phyloP scores from a whole-genome alignment of 2,888 invertebrate species.

The Philonicus albiceps region DNA sequence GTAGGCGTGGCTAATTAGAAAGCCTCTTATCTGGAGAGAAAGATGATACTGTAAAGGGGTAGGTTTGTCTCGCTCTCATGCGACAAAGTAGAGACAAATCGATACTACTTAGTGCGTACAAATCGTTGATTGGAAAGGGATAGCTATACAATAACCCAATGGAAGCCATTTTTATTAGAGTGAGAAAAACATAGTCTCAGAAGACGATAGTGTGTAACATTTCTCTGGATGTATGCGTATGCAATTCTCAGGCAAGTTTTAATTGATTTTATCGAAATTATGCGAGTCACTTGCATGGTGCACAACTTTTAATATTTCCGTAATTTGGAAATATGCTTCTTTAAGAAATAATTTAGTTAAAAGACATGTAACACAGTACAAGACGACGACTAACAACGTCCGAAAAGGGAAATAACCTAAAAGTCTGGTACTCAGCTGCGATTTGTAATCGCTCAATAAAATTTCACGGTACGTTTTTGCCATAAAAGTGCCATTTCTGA shows the following conservation, averaged over 20 bases:
- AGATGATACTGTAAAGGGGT: neutral
- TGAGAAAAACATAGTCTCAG: slow-evolving; percentile 54
- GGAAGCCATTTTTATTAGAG: slow-evolving; percentile 50
- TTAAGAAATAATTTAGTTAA: neutral
- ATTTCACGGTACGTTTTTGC: slow-evolving; percentile 28
- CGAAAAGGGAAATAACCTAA: neutral
- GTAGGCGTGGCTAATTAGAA: slow-evolving; percentile 48
- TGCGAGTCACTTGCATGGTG: neutral
- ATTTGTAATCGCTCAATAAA: slow-evolving; percentile 34
- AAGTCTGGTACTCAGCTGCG: neutral
- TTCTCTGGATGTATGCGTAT: neutral
- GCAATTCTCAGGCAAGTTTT: neutral
- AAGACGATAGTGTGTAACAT: neutral
- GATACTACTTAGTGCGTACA: neutral
- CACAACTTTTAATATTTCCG: neutral
- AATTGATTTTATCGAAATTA: slow-evolving; percentile 41
- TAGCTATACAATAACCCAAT: neutral
- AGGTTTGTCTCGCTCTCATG: neutral
- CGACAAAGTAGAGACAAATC: neutral
- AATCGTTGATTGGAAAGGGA: neutral
- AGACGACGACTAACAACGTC: neutral
- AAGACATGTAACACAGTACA: too few species aligned
- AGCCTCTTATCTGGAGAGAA: neutral
- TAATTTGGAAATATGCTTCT: neutral
- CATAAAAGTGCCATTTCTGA: slow-evolving; percentile 39